Conservation (phyloP, 2,797 vertebrate genomes). For the Hyperoplus immaculatus region DNA sequence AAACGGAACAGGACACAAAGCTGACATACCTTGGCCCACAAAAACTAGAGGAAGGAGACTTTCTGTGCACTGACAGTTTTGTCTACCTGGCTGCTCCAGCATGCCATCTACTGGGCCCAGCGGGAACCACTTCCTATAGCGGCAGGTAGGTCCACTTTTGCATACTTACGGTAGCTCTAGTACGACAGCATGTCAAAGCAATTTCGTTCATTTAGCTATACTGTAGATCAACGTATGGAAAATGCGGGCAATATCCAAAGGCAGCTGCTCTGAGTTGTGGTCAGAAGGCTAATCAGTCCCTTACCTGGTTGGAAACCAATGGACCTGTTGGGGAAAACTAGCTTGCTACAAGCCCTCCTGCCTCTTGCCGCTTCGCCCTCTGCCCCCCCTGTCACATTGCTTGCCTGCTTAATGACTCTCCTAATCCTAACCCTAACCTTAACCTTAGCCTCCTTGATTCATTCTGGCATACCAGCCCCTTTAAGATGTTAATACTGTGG, state of each 20-base stretch:
- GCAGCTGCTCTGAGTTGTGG: not conserved
- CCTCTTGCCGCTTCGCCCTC: too few species aligned
- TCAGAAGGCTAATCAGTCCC: not conserved
- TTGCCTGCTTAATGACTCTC: too few species aligned
- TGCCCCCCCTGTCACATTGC: too few species aligned
- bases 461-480: too few species aligned
- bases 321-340: not conserved
- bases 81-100: constrained; percentile 88
- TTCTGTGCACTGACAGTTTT: constrained; percentile 88
- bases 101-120: constrained; percentile 83
- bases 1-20: constrained; percentile 45
- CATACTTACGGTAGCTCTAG: not conserved
- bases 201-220: not conserved
- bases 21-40: constrained; percentile 49
- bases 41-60: constrained; percentile 85
- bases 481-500: too few species aligned
- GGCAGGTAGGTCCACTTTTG: constrained; percentile 67
- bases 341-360: not conserved
- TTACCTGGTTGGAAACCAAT: not conserved
- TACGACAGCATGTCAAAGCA: not conserved
- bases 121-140: constrained; percentile 80
- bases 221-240: too few species aligned
- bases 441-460: too few species aligned
- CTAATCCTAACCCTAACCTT: too few species aligned
- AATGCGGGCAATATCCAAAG: not conserved